Percentiles rank a stretch among this genome's conserved stretches.
Evolutionary conservation across 1,140 invertebrate genomes (phyloP).

Genomic region (Andricus grossulariae): DNA sequence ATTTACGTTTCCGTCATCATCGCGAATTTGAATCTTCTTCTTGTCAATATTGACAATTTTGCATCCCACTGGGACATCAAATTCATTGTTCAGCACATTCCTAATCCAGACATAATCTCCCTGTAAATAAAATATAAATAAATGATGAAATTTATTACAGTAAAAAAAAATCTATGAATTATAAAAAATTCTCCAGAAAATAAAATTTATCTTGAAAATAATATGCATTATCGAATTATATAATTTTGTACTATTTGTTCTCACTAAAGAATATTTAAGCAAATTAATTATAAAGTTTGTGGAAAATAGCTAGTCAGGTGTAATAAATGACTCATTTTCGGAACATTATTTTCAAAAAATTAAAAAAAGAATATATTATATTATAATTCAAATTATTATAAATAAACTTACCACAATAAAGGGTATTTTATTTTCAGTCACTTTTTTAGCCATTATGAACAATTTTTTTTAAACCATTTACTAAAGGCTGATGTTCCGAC

Average conservation of each 20-base stretch:
- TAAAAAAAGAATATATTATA: not conserved
- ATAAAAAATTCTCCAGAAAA: too few species aligned
- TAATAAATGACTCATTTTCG: too few species aligned
- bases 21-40: conserved; percentile 86
- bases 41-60: conserved; percentile 90
- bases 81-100: conserved; percentile 91
- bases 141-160: not conserved
- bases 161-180: too few species aligned
- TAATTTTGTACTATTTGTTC: not conserved
- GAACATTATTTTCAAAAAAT: too few species aligned
- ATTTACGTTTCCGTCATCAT: conserved; percentile 91
- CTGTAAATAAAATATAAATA: conserved; percentile 70
- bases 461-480: not conserved
- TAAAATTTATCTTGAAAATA: not conserved
- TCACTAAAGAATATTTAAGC: too few species aligned
- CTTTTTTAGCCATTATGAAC: not conserved
- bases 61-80: conserved; percentile 97
- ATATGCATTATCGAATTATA: not conserved
- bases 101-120: conserved; percentile 99
- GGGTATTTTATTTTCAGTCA: conserved; percentile 18
- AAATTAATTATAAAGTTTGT: too few species aligned
- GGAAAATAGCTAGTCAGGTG: too few species aligned
- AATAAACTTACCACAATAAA: conserved; percentile 27
- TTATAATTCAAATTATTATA: not conserved
- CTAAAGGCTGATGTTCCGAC: not conserved